Evolutionary conservation across 37 sponge, comb jelly and placozoan species (phyloP).

Genomic region (Hormiphora californensis): DNA sequence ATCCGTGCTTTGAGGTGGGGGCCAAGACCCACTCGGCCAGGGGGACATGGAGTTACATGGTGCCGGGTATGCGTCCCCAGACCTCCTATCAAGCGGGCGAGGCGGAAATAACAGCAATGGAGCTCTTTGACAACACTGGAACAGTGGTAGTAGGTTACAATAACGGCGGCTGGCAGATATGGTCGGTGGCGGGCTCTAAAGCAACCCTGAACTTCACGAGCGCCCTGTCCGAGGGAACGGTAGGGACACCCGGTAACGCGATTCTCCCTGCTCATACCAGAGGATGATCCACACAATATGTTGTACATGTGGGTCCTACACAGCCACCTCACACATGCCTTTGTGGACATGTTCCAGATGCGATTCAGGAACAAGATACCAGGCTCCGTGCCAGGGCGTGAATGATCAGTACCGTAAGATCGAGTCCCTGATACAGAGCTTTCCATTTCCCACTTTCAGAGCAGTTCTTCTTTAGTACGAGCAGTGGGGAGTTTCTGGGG

Average conservation of each 20-base stretch:
- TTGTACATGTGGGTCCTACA: conserved; percentile 38
- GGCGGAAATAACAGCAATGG: neutral
- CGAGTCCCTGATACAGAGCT: conserved; percentile 41
- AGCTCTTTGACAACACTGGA: neutral
- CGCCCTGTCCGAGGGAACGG: neutral
- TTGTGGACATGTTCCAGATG: conserved; percentile 28
- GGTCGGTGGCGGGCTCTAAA: conserved; percentile 47
- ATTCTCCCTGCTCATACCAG: conserved; percentile 1
- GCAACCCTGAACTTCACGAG: conserved; percentile 23
- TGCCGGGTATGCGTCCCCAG: neutral
- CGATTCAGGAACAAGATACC: neutral
- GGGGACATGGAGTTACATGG: neutral
- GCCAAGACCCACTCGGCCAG: neutral
- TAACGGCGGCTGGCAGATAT: conserved; percentile 52
- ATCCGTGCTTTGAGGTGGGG: conserved; percentile 46
- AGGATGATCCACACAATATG: conserved; percentile 35
- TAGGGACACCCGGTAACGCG: neutral
- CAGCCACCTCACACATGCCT: neutral
- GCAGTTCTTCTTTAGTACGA: neutral
- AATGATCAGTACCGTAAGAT: conserved; percentile 45
- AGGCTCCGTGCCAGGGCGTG: conserved; percentile 7
- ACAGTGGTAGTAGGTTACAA: neutral
- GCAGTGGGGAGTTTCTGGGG: neutral
- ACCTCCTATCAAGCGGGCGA: neutral
- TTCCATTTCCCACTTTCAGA: neutral